Evolutionary conservation across 2,113 vertebrate genomes (phyloP), one percentile per base, ranked within the genome.

Genomic region (Cyphomyrus plagiostoma): DNA sequence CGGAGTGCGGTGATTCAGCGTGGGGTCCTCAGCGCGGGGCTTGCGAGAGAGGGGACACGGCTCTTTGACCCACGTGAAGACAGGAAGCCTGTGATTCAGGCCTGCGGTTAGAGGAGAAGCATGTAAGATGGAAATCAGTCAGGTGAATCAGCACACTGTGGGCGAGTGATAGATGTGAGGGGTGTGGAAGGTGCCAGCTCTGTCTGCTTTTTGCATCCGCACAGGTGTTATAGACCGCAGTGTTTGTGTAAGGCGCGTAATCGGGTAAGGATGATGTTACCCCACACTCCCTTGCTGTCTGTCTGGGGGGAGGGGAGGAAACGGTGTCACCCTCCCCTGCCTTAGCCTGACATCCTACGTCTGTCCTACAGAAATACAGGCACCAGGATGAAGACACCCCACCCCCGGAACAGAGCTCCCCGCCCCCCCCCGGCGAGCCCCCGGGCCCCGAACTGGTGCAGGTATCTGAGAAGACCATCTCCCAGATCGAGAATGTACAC

Each of bases 401-500:
- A 86, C 96, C 97, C 0, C 97, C 97, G 92, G 98, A 99, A 80
- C 97, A 96, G 90, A 96, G 96, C 94, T 97, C 97, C 2, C 97
- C 97, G 0, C 97, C 96, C 93, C 96, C 97, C 90, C 94, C 95
- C 0, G 96, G 94, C 91, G 97, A 98, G 90, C 94, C 92, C 80
- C 95, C 93, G 0, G 97, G 96, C n/a, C 97, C 97, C 0, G 98
- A 99, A 93, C 93, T 99, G 90, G 98, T 99, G 91, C 98, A 99
- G 42, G 96, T 99, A 15, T 97, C 98, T 0, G 97, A 99, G 94
- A 99, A 98, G 95, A 99, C 96, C 93, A 94, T 99, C 3, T 99
- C 98, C 21, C 97, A 98, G 93, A 97, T 99, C 53, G 97, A 99
- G 92, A 99, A 97, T 35, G 96, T 99, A 42, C 98, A 98, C 90